These are phyloP conservation scores for Ochropleura leucogaster DNA, from an alignment of 2,888 invertebrate genomes.

Conservation along the genomic window DNA sequence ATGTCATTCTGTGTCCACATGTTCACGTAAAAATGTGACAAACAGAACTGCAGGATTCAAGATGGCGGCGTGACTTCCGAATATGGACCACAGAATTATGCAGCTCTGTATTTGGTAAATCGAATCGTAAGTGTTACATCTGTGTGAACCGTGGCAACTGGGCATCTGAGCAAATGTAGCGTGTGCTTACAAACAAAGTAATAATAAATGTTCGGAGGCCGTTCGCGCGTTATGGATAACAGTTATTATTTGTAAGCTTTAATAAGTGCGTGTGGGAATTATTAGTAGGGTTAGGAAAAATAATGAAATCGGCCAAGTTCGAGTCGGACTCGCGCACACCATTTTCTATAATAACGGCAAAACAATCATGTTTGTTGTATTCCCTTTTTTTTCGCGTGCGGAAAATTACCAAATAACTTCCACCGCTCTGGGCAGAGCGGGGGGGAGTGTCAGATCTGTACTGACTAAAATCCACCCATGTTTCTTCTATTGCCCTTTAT, in stretches of 20 bases:
- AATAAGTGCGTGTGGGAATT: conserved; percentile 36
- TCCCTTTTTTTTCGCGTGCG: too few relatives aligned
- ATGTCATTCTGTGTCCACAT: not conserved
- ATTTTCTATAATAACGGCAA: too few relatives aligned
- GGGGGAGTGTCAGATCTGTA: too few relatives aligned
- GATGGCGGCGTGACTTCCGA: not conserved
- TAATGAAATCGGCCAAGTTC: too few relatives aligned
- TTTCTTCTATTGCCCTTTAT: too few relatives aligned
- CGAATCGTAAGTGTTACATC: conserved; percentile 4
- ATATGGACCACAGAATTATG: not conserved
- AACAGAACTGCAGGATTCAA: not conserved
- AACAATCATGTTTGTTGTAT: too few relatives aligned
- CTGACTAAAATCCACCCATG: too few relatives aligned
- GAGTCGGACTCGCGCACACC: too few relatives aligned
- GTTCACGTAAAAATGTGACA: not conserved
- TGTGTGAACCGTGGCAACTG: not conserved
- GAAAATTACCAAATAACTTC: too few relatives aligned
- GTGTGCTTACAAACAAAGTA: conserved; percentile 19
- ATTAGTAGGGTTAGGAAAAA: conserved; percentile 19
- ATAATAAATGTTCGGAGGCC: conserved; percentile 34
- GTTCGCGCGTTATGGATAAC: not conserved
- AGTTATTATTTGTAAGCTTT: conserved; percentile 32
- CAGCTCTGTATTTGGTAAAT: not conserved
- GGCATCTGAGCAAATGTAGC: conserved; percentile 8
- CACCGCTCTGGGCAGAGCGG: too few relatives aligned